Evolutionary conservation across 1,140 invertebrate genomes (phyloP).

Genomic region (Yoshiicerus persimilis): DNA sequence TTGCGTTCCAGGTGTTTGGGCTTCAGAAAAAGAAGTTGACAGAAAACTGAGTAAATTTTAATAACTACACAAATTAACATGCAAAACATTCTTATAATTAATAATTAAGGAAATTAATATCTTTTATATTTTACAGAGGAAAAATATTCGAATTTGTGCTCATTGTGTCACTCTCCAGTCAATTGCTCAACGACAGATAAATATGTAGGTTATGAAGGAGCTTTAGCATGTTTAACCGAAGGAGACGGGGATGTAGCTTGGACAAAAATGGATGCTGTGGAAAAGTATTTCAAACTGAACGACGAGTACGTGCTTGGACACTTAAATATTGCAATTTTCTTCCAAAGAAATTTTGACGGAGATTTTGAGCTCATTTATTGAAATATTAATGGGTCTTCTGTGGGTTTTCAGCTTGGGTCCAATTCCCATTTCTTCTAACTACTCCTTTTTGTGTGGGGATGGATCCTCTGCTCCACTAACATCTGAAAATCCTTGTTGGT

Average conservation of each 20-base stretch:
- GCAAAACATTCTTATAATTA: too few relatives aligned
- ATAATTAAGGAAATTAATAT: too few relatives aligned
- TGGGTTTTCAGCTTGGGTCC: too few relatives aligned
- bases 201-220: conserved; percentile 79
- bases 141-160: conserved; percentile 70
- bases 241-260: conserved; percentile 78
- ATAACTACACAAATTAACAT: too few relatives aligned
- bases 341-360: too few relatives aligned
- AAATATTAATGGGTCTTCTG: too few relatives aligned
- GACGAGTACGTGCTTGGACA: background rate
- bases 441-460: conserved; percentile 69
- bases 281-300: conserved; percentile 60
- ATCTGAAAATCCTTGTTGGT: conserved; percentile 66
- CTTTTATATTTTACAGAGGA: conserved; percentile 62
- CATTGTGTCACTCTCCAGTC: conserved; percentile 69
- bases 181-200: conserved; percentile 77
- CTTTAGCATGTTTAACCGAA: conserved; percentile 73
- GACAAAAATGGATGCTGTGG: too few relatives aligned
- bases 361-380: too few relatives aligned
- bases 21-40: conserved; percentile 68
- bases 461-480: conserved; percentile 68
- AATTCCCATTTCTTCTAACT: background rate
- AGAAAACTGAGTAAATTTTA: conserved; percentile 66
- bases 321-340: background rate
- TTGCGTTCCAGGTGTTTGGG: conserved; percentile 77